Conservation (phyloP, 1,140 invertebrate species). For the Rhyacophila brunnea region DNA sequence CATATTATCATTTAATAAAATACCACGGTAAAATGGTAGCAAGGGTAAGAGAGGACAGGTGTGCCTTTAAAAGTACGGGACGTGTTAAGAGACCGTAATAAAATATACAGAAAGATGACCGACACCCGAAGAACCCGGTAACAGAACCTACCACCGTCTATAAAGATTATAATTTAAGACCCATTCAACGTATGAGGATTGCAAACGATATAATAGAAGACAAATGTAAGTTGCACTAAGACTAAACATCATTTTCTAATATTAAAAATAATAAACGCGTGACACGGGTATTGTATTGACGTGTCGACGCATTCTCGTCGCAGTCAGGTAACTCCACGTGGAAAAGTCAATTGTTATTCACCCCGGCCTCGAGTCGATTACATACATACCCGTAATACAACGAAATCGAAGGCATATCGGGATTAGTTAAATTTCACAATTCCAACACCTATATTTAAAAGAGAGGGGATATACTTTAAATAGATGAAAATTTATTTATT, state of each 20-base stretch:
- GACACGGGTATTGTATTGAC: not conserved
- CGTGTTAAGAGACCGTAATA: not conserved
- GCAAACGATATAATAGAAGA: not conserved
- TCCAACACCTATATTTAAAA: conserved; percentile 23
- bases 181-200: too few relatives aligned
- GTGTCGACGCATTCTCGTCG: not conserved
- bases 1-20: too few relatives aligned
- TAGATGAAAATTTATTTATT: conserved; percentile 22
- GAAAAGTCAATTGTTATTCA: not conserved
- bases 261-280: conserved; percentile 2
- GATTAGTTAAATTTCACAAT: conserved; percentile 12
- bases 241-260: conserved; percentile 12
- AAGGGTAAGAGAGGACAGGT: too few relatives aligned
- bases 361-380: not conserved
- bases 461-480: conserved; percentile 18
- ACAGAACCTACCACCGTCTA: conserved; percentile 11
- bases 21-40: too few relatives aligned
- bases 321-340: conserved; percentile 13
- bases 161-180: not conserved
- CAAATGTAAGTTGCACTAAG: not conserved
- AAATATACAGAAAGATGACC: conserved; percentile 12
- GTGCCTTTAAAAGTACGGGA: not conserved
- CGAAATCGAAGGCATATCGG: not conserved
- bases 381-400: too few relatives aligned
- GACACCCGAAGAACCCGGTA: conserved; percentile 6